Percentiles rank a stretch among this genome's conserved stretches.
Evolutionary conservation across 2,797 vertebrate genomes (phyloP).

Genomic region (Hippoglossus hippoglossus): DNA sequence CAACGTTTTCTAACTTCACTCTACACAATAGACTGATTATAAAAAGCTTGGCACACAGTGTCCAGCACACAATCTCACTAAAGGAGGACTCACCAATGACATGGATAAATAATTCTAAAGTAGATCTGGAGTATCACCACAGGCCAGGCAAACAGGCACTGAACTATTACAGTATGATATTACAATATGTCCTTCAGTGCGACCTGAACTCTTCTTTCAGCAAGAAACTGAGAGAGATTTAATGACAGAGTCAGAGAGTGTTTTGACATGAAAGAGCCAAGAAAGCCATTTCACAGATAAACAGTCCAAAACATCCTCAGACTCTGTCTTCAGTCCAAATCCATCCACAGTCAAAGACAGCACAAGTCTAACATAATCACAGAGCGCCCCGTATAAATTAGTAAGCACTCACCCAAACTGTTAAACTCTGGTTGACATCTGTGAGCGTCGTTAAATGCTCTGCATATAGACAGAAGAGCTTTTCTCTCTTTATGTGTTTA

Average conservation of each 20-base stretch:
- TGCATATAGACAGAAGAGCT: slow-evolving; percentile 59
- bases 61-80: too few species aligned
- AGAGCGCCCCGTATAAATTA: slow-evolving; percentile 70
- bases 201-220: slow-evolving; percentile 4
- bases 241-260: slow-evolving; percentile 19
- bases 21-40: too few species aligned
- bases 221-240: slow-evolving; percentile 11
- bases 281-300: slow-evolving; percentile 57
- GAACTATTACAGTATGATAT: too few species aligned
- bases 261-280: slow-evolving; percentile 62
- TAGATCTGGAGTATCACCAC: too few species aligned
- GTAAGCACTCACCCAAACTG: slow-evolving; percentile 68
- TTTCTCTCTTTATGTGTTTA: slow-evolving; percentile 64
- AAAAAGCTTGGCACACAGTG: too few species aligned
- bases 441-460: slow-evolving; percentile 57
- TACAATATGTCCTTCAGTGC: slow-evolving; percentile 8
- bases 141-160: too few species aligned
- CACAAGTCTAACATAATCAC: slow-evolving; percentile 60
- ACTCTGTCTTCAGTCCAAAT: slow-evolving; percentile 54
- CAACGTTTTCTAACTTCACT: too few species aligned
- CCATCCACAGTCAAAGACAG: slow-evolving; percentile 45
- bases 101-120: too few species aligned
- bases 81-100: too few species aligned
- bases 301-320: slow-evolving; percentile 64
- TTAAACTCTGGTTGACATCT: slow-evolving; percentile 74